Base-by-base conservation (phyloP, 1,140 invertebrate species). In the Magallana angulata region DNA sequence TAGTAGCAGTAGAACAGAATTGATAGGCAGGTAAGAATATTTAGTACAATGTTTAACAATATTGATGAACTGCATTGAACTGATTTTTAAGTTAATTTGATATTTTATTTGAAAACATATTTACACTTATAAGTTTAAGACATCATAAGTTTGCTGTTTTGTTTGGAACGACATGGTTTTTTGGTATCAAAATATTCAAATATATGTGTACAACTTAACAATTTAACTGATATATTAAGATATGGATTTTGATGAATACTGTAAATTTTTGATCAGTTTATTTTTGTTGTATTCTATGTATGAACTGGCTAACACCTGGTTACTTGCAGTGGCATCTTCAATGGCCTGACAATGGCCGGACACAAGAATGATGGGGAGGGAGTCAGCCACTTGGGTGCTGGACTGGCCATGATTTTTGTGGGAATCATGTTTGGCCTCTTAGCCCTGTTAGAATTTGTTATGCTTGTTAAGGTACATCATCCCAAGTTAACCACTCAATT, bases 401-500 rank as follows among this genome's bases (percentile, higher is more conserved):
- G 92, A 71, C 87, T 93, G n/a, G 93, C 92, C 86, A 93, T 93
- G 93, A 92, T 93, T 68, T 92, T 94, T 91, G 89, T 94, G 82
- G 93, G 93, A 82, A 90, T 93, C 68, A 92, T 93, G 76, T 94
- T 93, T 90, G 92, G 89, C n/a, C 83, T 93, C 57, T 82, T 91
- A 71, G 91, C 92, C 62, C 71, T 92, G 59, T 82, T 93, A 48
- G 86, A 89, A 57, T 92, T 94, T 91, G 90, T 89, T 85, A 84
- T 91, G 60, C 87, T 94, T 36, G 87, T 92, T 71, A 93, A 94
- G 93, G 93, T 94, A 94, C 62, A 89, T 16, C 60, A 57, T 14
- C 59, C 24, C 16, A 57, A 8, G 8, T 71, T n/a, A 62, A 30
- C 11, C 36, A 3, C 36, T 71, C 12, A 9, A 18, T 24, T 1